These are phyloP conservation scores for Progne subis DNA, from an alignment of 2,113 vertebrate species.

Conservation along the genomic window DNA sequence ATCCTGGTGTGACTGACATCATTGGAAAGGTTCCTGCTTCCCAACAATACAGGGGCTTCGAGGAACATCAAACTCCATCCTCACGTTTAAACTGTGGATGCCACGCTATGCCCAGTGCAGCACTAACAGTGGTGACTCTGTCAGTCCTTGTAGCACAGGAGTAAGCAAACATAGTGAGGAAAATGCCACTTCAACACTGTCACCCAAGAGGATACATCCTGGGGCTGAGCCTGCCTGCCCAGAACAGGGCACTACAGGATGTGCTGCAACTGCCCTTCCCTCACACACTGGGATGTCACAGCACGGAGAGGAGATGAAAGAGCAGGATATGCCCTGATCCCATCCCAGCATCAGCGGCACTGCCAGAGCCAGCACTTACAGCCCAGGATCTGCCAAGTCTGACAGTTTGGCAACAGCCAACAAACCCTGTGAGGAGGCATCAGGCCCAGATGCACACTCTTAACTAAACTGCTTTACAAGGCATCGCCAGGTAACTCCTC, in stretches of 20 bases:
- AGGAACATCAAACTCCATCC: not conserved
- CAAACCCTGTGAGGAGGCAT: not conserved
- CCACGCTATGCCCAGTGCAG: not conserved
- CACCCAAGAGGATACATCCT: not conserved
- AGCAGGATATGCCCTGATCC: not conserved
- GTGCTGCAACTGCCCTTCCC: not conserved
- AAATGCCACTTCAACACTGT: not conserved
- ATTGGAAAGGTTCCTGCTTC: not conserved
- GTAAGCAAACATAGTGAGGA: not conserved
- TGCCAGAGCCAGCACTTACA: not conserved
- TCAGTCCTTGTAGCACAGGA: not conserved
- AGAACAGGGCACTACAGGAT: accelerated
- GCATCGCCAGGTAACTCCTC: accelerated
- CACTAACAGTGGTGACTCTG: not conserved
- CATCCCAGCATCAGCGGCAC: not conserved
- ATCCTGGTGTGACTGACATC: accelerated
- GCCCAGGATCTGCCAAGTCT: not conserved
- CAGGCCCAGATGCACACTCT: not conserved
- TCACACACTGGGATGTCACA: accelerated
- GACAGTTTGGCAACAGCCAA: not conserved
- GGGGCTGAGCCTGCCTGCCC: not conserved
- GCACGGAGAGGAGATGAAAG: not conserved
- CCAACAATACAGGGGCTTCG: not conserved
- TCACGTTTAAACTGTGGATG: not conserved
- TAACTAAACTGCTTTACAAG: not conserved